Conservation (phyloP, 2,113 vertebrate species). For the Antigone vipio region DNA sequence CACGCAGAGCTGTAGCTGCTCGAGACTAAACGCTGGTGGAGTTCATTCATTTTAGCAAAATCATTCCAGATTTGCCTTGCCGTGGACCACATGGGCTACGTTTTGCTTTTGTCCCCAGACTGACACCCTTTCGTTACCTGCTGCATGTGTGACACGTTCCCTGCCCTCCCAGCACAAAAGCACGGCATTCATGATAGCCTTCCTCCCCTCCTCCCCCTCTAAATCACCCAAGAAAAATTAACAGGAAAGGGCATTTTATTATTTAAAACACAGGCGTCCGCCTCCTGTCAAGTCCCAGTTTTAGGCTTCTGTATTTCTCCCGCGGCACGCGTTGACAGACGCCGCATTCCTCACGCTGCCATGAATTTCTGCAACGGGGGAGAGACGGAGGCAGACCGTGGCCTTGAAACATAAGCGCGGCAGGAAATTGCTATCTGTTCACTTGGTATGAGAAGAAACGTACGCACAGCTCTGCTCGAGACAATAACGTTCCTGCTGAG, state of each 20-base stretch:
- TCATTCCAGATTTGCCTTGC: not conserved
- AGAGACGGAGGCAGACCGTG: not conserved
- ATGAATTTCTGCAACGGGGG: not conserved
- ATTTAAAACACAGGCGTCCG: not conserved
- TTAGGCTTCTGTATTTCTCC: not conserved
- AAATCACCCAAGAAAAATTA: not conserved
- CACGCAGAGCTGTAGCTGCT: not conserved
- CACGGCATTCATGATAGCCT: accelerated
- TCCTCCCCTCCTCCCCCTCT: not conserved
- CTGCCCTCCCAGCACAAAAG: not conserved
- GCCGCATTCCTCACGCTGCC: not conserved
- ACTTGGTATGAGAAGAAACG: not conserved
- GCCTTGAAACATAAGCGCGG: not conserved
- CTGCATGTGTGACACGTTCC: accelerated
- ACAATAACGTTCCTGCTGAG: not conserved
- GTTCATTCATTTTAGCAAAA: not conserved
- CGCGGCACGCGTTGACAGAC: not conserved
- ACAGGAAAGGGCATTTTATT: not conserved
- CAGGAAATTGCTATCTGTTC: constrained; percentile 1
- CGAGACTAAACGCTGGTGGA: not conserved
- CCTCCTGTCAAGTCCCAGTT: not conserved
- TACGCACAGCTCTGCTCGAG: not conserved
- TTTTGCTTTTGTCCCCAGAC: not conserved
- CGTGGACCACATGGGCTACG: accelerated
- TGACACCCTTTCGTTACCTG: accelerated